phyloP scores from a whole-genome alignment of 2,797 vertebrate species.

The Myotis planiceps region DNA sequence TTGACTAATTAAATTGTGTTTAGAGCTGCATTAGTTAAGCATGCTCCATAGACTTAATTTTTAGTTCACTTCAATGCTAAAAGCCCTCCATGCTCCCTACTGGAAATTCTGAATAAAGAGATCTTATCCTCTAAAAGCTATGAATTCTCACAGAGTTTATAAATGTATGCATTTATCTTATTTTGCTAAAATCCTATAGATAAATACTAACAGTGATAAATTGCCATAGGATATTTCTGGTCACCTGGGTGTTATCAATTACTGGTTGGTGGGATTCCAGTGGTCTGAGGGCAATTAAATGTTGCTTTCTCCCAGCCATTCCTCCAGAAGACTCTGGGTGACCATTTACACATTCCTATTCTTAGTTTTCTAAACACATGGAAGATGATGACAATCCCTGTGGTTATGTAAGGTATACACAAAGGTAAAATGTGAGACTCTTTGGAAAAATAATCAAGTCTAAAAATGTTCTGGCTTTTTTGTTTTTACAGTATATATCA shows the following conservation, averaged over 20 bases:
- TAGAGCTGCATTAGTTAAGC: constrained; percentile 68
- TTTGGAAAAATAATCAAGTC: constrained; percentile 38
- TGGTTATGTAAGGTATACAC: neutral
- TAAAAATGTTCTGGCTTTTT: constrained; percentile 17
- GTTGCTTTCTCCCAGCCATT: neutral
- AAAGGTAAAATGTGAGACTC: neutral
- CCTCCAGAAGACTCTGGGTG: neutral
- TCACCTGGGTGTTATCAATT: neutral
- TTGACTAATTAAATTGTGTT: constrained; percentile 72
- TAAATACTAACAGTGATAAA: neutral
- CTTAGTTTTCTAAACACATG: neutral
- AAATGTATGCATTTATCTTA: neutral
- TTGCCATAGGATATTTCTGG: neutral
- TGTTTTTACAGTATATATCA: neutral
- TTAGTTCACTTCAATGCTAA: constrained; percentile 44
- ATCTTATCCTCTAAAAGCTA: neutral
- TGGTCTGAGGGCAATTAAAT: neutral
- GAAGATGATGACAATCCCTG: neutral
- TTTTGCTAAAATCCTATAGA: neutral
- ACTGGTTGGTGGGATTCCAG: neutral
- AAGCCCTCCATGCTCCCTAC: neutral
- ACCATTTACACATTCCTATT: neutral
- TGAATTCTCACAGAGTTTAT: neutral
- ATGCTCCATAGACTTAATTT: constrained; percentile 54
- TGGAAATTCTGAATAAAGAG: constrained; percentile 42